Evolutionary conservation across 2,888 invertebrate genomes (phyloP), one percentile per base, ranked within the genome.

Genomic region (Eupeodes latifasciatus): DNA sequence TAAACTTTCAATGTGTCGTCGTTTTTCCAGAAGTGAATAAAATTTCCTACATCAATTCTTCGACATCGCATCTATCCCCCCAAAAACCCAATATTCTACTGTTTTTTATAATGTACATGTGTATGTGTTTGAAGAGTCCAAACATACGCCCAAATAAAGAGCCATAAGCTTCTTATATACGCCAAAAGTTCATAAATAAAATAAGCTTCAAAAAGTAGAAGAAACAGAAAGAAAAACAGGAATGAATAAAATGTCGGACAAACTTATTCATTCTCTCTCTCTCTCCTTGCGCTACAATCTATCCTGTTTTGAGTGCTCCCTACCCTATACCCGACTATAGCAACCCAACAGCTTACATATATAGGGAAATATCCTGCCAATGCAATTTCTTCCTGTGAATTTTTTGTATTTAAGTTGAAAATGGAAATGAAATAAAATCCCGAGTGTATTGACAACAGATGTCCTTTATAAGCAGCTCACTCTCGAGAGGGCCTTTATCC

Each of bases 1-100:
- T 78, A 87, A 74, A 84, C 84, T 88, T 84, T 84, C 85, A 81
- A 88, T 88, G 71, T 88, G 85, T 85, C 74, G 85, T 81, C 81
- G 77, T 88, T 75, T 81, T 81, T 57, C 66, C 76, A 84, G 55
- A 55, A 88, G 76, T 77, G 84, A 81, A 80, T 84, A 77, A 88
- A 80, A 81, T 84, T 84, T 77, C 67, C 62, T 59, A 77, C 84
- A 84, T 84, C 87, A 76, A 83, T 79, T 83, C 59, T 44, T 19
- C 77, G 47, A 66, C 66, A 66, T 55, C 71, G 40, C 40, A 59
- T 55, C 81, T 19, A 61, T 61, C 36, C 36, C 51, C 27, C 61
- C 19, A 7, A 51, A 5, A n/a, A 19, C 5, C 51, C 59, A 59
- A 19, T 14, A 6, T 34, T 67, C 16, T 19, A n/a, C 47, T 12